A percentile compares a stretch with the other conserved stretches of the same genome.
Conservation (phyloP, 2,888 invertebrate genomes). For the Athrips mouffetella region DNA sequence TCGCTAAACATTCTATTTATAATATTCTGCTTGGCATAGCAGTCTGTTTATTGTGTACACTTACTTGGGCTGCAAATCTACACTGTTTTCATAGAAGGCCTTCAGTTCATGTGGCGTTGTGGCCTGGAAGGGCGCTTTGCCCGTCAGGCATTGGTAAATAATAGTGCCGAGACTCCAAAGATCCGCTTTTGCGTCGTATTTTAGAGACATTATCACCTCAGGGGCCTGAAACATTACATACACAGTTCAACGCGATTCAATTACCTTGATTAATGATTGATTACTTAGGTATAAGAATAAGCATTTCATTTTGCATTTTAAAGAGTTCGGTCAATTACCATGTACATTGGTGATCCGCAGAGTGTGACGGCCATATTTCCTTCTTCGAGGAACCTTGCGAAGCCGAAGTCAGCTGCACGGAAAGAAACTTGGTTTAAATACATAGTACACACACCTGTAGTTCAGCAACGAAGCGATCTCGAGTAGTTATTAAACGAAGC, state of each 20-base stretch:
- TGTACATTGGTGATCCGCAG: conserved; percentile 99
- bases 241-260: neutral
- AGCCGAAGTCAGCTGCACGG: conserved; percentile 96
- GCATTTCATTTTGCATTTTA: conserved; percentile 4
- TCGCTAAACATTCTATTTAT: conserved; percentile 10
- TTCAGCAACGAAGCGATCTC: conserved; percentile 1
- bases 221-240: conserved; percentile 83
- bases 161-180: conserved; percentile 99
- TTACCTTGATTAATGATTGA: conserved; percentile 4
- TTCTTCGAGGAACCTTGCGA: conserved; percentile 98
- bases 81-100: conserved; percentile 97
- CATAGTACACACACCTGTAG: conserved; percentile 11
- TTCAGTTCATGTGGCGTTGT: conserved; percentile 98
- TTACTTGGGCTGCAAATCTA: conserved; percentile 92
- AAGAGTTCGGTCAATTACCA: conserved; percentile 80
- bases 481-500: conserved; percentile 9
- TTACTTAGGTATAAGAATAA: conserved; percentile 1
- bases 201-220: conserved; percentile 99
- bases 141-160: conserved; percentile 98
- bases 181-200: conserved; percentile 99
- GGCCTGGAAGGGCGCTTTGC: conserved; percentile 99
- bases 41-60: conserved; percentile 37
- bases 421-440: conserved; percentile 28
- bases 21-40: conserved; percentile 1
- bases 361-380: conserved; percentile 99